Evolutionary conservation across 2,888 invertebrate genomes (phyloP).

Genomic region (Hypomecis atomaria): DNA sequence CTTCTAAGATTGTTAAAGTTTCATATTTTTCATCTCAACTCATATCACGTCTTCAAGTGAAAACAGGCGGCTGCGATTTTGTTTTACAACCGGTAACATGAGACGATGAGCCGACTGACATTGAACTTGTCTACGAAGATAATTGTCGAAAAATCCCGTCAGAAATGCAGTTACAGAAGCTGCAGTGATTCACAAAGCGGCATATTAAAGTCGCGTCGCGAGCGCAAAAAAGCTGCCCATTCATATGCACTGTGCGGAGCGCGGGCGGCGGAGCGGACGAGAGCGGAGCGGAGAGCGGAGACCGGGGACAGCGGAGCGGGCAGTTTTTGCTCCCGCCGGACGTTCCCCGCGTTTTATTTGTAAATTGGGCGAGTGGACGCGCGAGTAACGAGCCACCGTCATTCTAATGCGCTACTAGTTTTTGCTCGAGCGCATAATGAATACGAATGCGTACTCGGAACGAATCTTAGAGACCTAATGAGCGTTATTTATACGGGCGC

Average conservation of each 20-base stretch:
- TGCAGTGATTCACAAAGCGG: conserved; percentile 59
- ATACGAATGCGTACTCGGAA: conserved; percentile 75
- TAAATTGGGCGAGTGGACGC: conserved; percentile 71
- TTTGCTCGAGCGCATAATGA: conserved; percentile 76
- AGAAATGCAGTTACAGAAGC: conserved; percentile 13
- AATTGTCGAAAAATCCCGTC: conserved; percentile 2
- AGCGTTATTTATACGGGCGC: conserved; percentile 53
- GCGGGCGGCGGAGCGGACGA: conserved; percentile 21
- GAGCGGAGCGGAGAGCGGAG: conserved; percentile 4
- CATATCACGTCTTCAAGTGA: too few relatives aligned
- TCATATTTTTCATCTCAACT: too few relatives aligned
- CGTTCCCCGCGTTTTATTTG: conserved; percentile 82
- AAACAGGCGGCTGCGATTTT: neutral
- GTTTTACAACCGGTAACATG: neutral
- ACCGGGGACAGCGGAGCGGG: conserved; percentile 13
- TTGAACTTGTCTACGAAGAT: conserved; percentile 9
- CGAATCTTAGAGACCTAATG: conserved; percentile 66
- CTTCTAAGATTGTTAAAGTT: too few relatives aligned
- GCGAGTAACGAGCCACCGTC: conserved; percentile 57
- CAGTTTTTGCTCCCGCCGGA: conserved; percentile 75
- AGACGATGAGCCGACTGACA: neutral
- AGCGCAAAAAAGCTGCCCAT: conserved; percentile 74
- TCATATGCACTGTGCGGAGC: conserved; percentile 72
- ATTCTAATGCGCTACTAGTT: conserved; percentile 82
- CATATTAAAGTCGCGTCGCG: conserved; percentile 59